A percentile compares a stretch with the other conserved stretches of the same genome.
phyloP scores from a whole-genome alignment of 2,888 invertebrate genomes.

The Metellina segmentata region DNA sequence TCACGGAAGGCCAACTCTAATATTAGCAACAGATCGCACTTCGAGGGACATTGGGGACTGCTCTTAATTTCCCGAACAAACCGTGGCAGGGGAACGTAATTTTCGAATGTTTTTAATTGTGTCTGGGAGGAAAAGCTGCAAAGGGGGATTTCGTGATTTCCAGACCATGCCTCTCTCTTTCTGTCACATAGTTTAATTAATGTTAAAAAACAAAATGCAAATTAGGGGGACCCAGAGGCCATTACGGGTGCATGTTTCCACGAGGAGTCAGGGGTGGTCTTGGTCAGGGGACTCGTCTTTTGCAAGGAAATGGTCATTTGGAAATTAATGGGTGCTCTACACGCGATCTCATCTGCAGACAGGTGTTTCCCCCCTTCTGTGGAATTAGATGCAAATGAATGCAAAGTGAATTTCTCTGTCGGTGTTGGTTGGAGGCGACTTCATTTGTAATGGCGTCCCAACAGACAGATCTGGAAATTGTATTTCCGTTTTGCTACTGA shows the following conservation, averaged over 20 bases:
- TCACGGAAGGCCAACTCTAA: too few species aligned
- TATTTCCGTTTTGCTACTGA: too few species aligned
- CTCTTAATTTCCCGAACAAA: not conserved
- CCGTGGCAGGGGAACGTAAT: not conserved
- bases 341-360: not conserved
- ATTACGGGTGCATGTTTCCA: too few species aligned
- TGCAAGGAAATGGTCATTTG: not conserved
- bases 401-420: not conserved
- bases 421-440: not conserved
- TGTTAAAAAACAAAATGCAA: constrained; percentile 41
- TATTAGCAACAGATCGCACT: too few species aligned
- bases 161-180: not conserved
- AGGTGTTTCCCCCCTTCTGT: not conserved
- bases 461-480: too few species aligned
- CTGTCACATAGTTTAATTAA: constrained; percentile 25
- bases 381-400: not conserved
- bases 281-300: not conserved
- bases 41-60: not conserved
- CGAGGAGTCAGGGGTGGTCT: not conserved
- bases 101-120: not conserved
- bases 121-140: not conserved
- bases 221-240: constrained; percentile 13
- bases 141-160: too few species aligned
- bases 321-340: not conserved
- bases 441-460: not conserved